Base-by-base conservation (phyloP, 1,140 invertebrate species). In the Zophobas morio region DNA sequence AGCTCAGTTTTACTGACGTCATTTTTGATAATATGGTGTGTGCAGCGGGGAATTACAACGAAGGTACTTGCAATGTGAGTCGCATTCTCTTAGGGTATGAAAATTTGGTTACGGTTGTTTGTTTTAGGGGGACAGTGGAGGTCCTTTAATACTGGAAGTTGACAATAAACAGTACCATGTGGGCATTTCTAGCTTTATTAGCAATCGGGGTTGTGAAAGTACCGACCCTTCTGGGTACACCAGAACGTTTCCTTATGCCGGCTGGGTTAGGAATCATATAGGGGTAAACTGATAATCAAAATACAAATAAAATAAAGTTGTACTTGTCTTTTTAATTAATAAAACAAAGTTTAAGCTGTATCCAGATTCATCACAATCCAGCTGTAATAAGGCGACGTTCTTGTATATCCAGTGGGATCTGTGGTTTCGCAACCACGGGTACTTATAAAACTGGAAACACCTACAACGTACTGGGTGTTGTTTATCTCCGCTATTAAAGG, bases 181-280 rank as follows among this genome's bases (percentile, higher is more conserved):
- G 90, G 20, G 20, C 20, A 20, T 20, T 20, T 20, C 20, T 20
- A 20, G 20, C 20, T 20, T 20, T 20, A 20, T 20, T 20, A 20
- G 20, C 20, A 20, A 20, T 20, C 20, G 20, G 20, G 20, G 20
- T 20, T 20, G 20, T 79, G 88, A 87, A 42, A 81, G 83, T 66
- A 85, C 87, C n/a, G 71, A 82, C n/a, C 90, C 90, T 0, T 87
- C 87, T n/a, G 90, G 88, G 0, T 91, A 89, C 79, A 88, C 88
- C 0, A 85, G 89, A 35, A 88, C 90, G 4, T 87, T 88, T 70
- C 77, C 80, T 3, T 87, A 88, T 75, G 77, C 89, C 5, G 77
- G 85, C 75, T 91, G 90, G 89, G 90, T 20, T 20, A 20, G 20
- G 20, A 20, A 20, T 20, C 20, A 20, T 20, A 20, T 20, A 20